Evolutionary conservation across 2,113 vertebrate species (phyloP).

Genomic region (Osmerus mordax): DNA sequence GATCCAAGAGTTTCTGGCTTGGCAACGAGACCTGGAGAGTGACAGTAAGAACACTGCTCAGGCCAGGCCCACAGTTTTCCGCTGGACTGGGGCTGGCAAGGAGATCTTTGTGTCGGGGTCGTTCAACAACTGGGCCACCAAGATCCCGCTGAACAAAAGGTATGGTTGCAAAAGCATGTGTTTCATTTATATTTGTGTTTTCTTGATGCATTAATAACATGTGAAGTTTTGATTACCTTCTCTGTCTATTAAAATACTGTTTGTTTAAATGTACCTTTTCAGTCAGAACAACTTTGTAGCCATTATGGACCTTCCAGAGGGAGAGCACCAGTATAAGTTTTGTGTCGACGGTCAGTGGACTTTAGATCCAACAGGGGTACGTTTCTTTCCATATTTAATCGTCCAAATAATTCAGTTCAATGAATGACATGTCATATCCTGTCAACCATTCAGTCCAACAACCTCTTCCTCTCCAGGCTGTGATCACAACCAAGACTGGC

Average conservation of each 20-base stretch:
- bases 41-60: constrained; percentile 77
- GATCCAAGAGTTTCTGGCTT: constrained; percentile 91
- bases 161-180: constrained; percentile 39
- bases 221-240: not conserved
- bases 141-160: constrained; percentile 95
- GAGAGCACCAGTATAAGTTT: constrained; percentile 98
- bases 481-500: constrained; percentile 88
- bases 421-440: not conserved
- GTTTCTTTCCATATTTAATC: not conserved
- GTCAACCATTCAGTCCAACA: not conserved
- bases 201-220: not conserved
- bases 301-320: constrained; percentile 93
- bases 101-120: constrained; percentile 93
- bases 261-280: not conserved
- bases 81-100: constrained; percentile 86
- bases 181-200: not conserved
- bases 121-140: constrained; percentile 95
- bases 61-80: constrained; percentile 89
- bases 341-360: constrained; percentile 96
- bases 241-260: not conserved
- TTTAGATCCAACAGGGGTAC: constrained; percentile 89
- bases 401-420: not conserved
- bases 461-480: constrained; percentile 70
- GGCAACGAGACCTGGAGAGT: constrained; percentile 90
- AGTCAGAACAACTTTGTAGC: constrained; percentile 97